Evolutionary conservation across 2,113 vertebrate species (phyloP).

Genomic region (Apus apus): DNA sequence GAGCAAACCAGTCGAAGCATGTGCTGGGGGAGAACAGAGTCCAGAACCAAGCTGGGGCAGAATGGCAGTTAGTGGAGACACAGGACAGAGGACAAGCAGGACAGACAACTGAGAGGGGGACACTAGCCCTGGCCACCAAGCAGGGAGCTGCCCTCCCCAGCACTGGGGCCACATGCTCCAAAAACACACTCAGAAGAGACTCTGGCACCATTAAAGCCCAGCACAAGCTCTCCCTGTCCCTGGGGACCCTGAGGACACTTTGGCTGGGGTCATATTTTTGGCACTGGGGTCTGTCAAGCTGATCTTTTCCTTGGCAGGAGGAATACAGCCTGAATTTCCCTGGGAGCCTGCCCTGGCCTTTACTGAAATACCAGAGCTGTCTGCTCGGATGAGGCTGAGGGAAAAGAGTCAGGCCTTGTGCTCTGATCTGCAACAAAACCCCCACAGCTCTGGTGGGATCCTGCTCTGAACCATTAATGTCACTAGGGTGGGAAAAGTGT

Average conservation of each 20-base stretch:
- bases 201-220: neutral
- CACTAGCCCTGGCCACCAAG: fast-evolving
- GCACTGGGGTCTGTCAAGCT: neutral
- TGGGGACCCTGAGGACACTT: neutral
- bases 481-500: neutral
- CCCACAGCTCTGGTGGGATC: neutral
- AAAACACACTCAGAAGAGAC: neutral
- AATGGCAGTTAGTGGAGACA: neutral
- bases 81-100: neutral
- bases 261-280: neutral
- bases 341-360: neutral
- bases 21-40: conserved; percentile 79
- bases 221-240: neutral
- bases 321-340: neutral
- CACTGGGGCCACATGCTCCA: neutral
- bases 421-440: neutral
- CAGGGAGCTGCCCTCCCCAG: neutral
- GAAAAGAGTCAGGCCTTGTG: neutral
- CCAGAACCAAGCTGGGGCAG: conserved; percentile 80
- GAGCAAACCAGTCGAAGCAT: conserved; percentile 82
- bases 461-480: neutral
- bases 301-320: neutral
- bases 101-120: neutral
- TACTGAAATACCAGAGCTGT: conserved; percentile 13
- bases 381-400: neutral